Evolutionary conservation across 2,888 invertebrate genomes (phyloP), one percentile per base, ranked within the genome.

Genomic region (Chymomyza procnemis): DNA sequence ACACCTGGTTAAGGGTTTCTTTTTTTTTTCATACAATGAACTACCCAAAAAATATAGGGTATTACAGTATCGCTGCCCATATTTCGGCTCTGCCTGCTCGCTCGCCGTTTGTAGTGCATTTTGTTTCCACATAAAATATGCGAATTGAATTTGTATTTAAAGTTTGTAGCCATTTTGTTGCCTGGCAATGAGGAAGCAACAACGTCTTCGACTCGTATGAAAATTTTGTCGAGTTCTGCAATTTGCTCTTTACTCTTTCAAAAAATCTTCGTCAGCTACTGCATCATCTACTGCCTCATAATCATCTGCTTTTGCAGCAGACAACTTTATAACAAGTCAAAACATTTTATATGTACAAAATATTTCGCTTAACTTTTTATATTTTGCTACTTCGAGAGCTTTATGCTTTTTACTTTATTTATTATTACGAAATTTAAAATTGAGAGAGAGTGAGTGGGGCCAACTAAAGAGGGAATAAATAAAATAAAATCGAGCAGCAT

Each of bases 131-230:
- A 87, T 83, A 83, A 83, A 83, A 87, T 83, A 83, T 83, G 87
- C 83, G 83, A 83, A 83, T 83, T 83, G 83, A 87, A 83, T 83
- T 83, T 83, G 84, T 87, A 83, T 85, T 83, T 87, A 87, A 83
- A 83, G 83, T 83, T 83, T 76, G 54, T 63, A 76, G 57, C 64
- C 70, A 54, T 69, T 68, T 61, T 56, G 48, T 46, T 61, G 60
- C 41, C 4, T 16, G 30, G 55, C 55, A 18, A 50, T 19, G 18
- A 50, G 16, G 50, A 50, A 18, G 2, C 19, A 8, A 1, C 19
- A n/a, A 9, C 14, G 18, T 3, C 16, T 18, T 14, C 19, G 6
- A 16, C 14, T 18, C 18, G 48, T 12, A n/a, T 48, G n/a, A n/a
- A 55, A 9, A 22, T 26, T n/a, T n/a, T 64, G 62, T 66, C 72